Base-by-base conservation (phyloP, 2,113 vertebrate species). In the Sus scrofa region DNA sequence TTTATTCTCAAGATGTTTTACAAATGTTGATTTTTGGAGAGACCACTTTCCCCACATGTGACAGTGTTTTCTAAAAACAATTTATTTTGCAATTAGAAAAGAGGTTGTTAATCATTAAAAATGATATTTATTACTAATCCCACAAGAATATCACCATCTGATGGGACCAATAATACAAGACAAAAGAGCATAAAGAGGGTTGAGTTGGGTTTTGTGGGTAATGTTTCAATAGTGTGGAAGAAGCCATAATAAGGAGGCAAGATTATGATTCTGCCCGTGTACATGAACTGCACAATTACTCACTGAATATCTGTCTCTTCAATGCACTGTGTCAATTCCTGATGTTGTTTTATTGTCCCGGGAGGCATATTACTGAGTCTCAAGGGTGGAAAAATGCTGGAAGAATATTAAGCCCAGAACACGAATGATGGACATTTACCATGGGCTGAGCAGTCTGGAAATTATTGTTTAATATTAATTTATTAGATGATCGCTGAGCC, bases 391-490 rank as follows among this genome's bases (percentile, higher is more conserved):
- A 97, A 63, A 91, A 62, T 86, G 63, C 89, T 92, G 73, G 94
- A 86, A 98, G 97, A 88, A 97, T 97, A 96, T 96, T 96, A 71
- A 98, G 71, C 70, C 89, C 34, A 97, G 96, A 98, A 95, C 97
- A 96, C 96, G 97, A 98, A 98, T 92, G 56, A 94, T 88, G 94
- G 75, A 93, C 84, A 95, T 95, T 97, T 71, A 93, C 86, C 77
- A 75, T 97, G 96, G 97, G 89, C 83, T 96, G 95, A 96, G 93
- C 97, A 98, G 96, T 20, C 95, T 97, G 73, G 91, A 98, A 97
- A 98, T 98, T 58, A 97, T 92, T 97, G 96, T 98, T 98, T 97
- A 98, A 98, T 98, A 97, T 92, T 97, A 98, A 98, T 98, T 98
- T 98, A 1, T 15, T 96, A 98, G 96, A 97, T 96, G 97, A 98